A percentile compares a stretch with the other conserved stretches of the same genome.
phyloP scores from a whole-genome alignment of 2,113 vertebrate species.

The Percopsis transmontana region DNA sequence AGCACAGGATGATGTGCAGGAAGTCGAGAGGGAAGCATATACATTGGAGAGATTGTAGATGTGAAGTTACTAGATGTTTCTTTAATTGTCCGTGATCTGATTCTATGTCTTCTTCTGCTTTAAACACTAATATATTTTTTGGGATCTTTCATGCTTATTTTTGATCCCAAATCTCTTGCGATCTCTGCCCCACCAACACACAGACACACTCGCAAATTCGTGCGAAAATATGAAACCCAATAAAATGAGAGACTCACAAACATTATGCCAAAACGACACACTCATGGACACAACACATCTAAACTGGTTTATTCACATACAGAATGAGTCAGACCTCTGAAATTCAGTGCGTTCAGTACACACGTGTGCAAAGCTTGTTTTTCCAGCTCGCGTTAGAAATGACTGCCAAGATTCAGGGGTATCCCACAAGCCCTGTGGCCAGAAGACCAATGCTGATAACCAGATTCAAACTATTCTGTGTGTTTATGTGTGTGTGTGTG shows the following conservation, averaged over 20 bases:
- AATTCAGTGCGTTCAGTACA: neutral
- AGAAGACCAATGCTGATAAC: conserved; percentile 65
- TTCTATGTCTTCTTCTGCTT: neutral
- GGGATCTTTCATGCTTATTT: neutral
- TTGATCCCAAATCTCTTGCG: neutral
- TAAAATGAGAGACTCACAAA: neutral
- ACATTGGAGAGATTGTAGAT: conserved; percentile 27
- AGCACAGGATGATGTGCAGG: conserved; percentile 20
- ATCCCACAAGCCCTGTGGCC: conserved; percentile 80
- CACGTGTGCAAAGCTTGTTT: conserved; percentile 54
- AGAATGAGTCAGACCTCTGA: conserved; percentile 51
- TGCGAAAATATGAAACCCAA: conserved; percentile 17
- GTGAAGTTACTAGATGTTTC: conserved; percentile 18
- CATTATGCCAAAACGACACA: conserved; percentile 1
- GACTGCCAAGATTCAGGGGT: conserved; percentile 73
- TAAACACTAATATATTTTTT: neutral
- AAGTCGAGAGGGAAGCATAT: conserved; percentile 29
- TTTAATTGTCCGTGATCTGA: neutral
- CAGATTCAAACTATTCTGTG: conserved; percentile 69
- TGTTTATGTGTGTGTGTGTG: conserved; percentile 7
- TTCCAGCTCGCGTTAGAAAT: conserved; percentile 72
- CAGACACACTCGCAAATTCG: conserved; percentile 25
- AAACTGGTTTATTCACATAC: conserved; percentile 1
- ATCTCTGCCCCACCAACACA: neutral
- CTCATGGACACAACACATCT: conserved; percentile 37